Base-by-base conservation (phyloP, 2,113 vertebrate species). In the Micronisus gabar region DNA sequence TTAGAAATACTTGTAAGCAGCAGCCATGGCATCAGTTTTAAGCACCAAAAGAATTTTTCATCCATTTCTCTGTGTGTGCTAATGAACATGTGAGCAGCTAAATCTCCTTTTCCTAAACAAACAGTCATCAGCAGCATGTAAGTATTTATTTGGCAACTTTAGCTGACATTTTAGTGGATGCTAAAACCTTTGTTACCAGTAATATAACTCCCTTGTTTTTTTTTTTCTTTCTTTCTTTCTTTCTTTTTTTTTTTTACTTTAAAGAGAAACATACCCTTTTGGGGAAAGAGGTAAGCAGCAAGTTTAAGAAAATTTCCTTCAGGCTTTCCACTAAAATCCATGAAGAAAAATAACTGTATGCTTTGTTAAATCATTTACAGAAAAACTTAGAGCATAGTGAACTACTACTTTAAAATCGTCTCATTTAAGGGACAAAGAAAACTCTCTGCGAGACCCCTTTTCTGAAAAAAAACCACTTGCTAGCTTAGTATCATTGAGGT, bases 121-220 rank as follows among this genome's bases (percentile, higher is more conserved):
- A 96, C 53, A 93, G 93, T 93, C 95, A 87, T 96, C 95, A 95
- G 85, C 95, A 88, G 26, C 74, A 59, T 96, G 95, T 92, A 96
- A 97, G 95, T 97, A 96, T 97, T 96, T 97, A 97, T 97, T 94
- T 98, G 97, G 97, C 96, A 97, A 97, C 97, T 97, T 98, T 67
- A 84, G 78, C 95, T 98, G 97, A 97, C 96, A 96, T 98, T 97
- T 97, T 95, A 96, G 95, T 74, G 93, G 63, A 96, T 94, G 80
- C 92, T 97, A 95, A 95, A 97, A 93, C 91, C 96, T 98, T 98
- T 98, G 90, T 97, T 96, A 91, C 78, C 58, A 94, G 85, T 81
- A 95, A 95, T 91, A 88, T 68, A 93, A 84, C 65, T 86, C 58
- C 72, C 36, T 47, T 53, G 26, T 9, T 71, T 66, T 47, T 36